Base-by-base conservation (phyloP, 2,888 invertebrate genomes). In the Chelonus formosanus region DNA sequence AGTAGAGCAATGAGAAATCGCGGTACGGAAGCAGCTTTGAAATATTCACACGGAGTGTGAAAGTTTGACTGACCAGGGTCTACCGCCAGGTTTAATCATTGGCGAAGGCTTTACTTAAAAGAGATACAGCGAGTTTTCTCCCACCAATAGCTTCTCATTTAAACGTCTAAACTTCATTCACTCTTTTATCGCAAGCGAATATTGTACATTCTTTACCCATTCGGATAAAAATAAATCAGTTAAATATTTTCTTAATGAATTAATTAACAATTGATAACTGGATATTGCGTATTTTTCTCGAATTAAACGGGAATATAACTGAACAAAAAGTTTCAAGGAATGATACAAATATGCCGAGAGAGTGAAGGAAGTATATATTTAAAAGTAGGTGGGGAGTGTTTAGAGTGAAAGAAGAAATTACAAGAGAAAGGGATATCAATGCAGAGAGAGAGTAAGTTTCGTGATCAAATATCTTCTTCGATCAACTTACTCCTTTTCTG, bases 41-140 rank as follows among this genome's bases (percentile, higher is more conserved):
- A 67, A 77, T 80, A 79, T 78, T 67, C 67, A 62, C 58, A 71
- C 75, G 73, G 75, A 80, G 79, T 79, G 82, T 81, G 82, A 82
- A 82, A 82, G 82, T 82, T 78, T 78, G 77, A 80, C 80, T 80
- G 80, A 79, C 80, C 82, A 58, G 48, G 32, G 53, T 57, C 57
- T 53, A 67, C 48, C 72, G 70, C 68, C 70, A 70, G 74, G 75
- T 78, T 76, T 76, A 77, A 78, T 74, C 77, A 82, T 82, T 79
- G 78, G 79, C 80, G 79, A 79, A 75, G 73, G 66, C 65, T 69
- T 65, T 61, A 45, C 48, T 72, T 69, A 73, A 73, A 75, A 72
- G 75, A 78, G 75, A 76, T 76, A 80, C 78, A 82, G 81, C 76
- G 76, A 76, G 76, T 80, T 78, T 71, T 72, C 78, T 76, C 78